Evolutionary conservation across 1,140 invertebrate species (phyloP).

Genomic region (Cherax destructor): DNA sequence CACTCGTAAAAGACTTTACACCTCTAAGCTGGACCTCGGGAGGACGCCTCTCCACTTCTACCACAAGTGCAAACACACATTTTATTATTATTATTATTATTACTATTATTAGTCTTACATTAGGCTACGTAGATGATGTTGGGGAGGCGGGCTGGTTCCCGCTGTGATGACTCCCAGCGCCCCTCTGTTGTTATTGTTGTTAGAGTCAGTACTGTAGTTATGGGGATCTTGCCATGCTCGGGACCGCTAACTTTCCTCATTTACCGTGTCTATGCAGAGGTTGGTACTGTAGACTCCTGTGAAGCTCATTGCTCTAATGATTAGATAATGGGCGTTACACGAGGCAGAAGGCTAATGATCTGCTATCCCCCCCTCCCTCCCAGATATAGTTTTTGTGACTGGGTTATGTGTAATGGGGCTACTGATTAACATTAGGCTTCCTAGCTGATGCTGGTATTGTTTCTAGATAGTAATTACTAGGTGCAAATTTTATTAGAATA

Average conservation of each 20-base stretch:
- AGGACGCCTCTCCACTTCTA: slow-evolving; percentile 13
- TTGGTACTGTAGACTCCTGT: neutral
- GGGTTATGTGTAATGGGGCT: neutral
- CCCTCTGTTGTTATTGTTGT: slow-evolving; percentile 24
- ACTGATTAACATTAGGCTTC: neutral
- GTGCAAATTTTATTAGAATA: neutral
- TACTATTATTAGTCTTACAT: neutral
- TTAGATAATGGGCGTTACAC: too few species aligned
- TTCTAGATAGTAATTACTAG: neutral
- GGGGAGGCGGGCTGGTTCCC: slow-evolving; percentile 48
- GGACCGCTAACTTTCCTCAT: neutral
- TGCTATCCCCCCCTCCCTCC: too few species aligned
- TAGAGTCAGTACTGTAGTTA: slow-evolving; percentile 1
- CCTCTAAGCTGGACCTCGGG: neutral
- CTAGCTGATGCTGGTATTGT: neutral
- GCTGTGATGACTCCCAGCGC: slow-evolving; percentile 10
- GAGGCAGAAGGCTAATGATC: too few species aligned
- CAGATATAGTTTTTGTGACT: too few species aligned
- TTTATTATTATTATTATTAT: neutral
- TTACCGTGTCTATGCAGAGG: neutral
- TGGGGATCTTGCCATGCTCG: slow-evolving; percentile 16
- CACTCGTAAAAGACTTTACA: neutral
- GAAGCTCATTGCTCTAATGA: neutral
- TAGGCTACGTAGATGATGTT: neutral
- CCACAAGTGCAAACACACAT: slow-evolving; percentile 37